These are phyloP conservation scores for Panagrolaimus sp. DNA, from an alignment of 1,140 invertebrate species.

Conservation along the genomic window DNA sequence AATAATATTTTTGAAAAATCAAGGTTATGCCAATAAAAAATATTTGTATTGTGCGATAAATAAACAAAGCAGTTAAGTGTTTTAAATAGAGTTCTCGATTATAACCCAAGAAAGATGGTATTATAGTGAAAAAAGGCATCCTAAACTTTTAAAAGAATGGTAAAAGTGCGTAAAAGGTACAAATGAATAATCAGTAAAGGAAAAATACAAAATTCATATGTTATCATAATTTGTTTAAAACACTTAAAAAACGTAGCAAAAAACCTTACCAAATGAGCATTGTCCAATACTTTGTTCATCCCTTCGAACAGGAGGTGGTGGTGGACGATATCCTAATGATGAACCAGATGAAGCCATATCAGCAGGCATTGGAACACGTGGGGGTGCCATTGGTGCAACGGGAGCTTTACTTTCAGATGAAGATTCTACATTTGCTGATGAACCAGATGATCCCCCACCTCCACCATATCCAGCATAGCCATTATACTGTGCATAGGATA, in stretches of 20 bases:
- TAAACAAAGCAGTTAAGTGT: too few relatives aligned
- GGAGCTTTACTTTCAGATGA: not conserved
- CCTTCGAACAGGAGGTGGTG: slow-evolving; percentile 39
- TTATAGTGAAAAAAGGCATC: too few relatives aligned
- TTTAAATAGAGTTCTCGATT: too few relatives aligned
- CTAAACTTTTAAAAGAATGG: too few relatives aligned
- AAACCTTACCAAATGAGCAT: slow-evolving; percentile 36
- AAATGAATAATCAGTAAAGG: too few relatives aligned
- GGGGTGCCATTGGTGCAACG: not conserved
- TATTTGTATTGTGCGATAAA: too few relatives aligned
- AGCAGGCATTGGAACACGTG: not conserved
- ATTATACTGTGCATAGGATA: not conserved
- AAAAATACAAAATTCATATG: too few relatives aligned
- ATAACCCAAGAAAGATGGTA: too few relatives aligned
- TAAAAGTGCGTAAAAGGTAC: too few relatives aligned
- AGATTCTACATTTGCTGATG: not conserved
- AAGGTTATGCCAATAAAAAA: too few relatives aligned
- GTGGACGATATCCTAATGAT: slow-evolving; percentile 34
- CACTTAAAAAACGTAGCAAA: not conserved
- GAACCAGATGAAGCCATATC: slow-evolving; percentile 15
- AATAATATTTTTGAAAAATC: too few relatives aligned
- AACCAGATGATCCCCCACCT: not conserved
- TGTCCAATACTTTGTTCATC: slow-evolving; percentile 31
- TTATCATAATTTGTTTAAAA: too few relatives aligned
- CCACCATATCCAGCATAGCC: not conserved